Evolutionary conservation across 2,113 vertebrate genomes (phyloP), one percentile per base, ranked within the genome.

Genomic region (Bambusicola thoracicus): DNA sequence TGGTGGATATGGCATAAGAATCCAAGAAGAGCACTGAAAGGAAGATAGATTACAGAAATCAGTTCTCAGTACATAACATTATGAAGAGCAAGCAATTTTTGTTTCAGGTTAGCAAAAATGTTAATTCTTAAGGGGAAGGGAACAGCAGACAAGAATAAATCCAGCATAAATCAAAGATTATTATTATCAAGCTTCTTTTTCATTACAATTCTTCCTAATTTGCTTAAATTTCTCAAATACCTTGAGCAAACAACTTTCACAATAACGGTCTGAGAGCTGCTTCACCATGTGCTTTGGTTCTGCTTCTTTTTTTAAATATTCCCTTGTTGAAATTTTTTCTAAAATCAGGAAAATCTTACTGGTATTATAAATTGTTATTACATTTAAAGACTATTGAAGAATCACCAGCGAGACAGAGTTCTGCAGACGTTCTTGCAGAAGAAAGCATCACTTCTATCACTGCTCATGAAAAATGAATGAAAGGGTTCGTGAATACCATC

Each of bases 111-210:
- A 87, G 49, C 21, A 77, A 70, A 94, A 95, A 46, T 17, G 73
- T 66, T 77, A 59, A 55, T 21, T 85, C 55, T 67, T 22, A 49
- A 34, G 38, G 14, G 3, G 3, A 85, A 17, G 32, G 59, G 29
- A 95, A 82, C 1, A 17, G 81, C 85, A 85, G 48, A 76, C 16
- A 87, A 72, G 93, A 94, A 92, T 58, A 95, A 90, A 86, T 24
- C 29, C 36, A 87, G 18, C 27, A 86, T 51, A 29, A 86, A 75
- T 20, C 27, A 51, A 38, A 21, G 27, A 84, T n/a, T n/a, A n/a
- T n/a, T n/a, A 79, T n/a, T n/a, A 82, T 69, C n/a, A 44, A 36
- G 34, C 70, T 79, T 59, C 51, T 65, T 85, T 79, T 73, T 36
- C 1, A 0, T 76, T 69, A 73, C 10, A 3, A 8, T 69, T 81